A percentile compares a stretch with the other conserved stretches of the same genome.
Evolutionary conservation across 2,113 vertebrate genomes (phyloP).

Genomic region (Tupaia tana): DNA sequence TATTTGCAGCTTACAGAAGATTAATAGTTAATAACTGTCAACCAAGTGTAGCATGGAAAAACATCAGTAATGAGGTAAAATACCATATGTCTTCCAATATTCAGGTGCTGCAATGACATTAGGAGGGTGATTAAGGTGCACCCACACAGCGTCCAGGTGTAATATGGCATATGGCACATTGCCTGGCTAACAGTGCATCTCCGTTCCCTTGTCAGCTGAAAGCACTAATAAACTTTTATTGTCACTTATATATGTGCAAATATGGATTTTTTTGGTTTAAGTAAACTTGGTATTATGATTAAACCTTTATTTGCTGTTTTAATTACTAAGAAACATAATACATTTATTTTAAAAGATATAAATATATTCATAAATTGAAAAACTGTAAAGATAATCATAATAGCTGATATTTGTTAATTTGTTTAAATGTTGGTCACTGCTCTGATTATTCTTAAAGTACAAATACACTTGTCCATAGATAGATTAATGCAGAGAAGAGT

Average conservation of each 20-base stretch:
- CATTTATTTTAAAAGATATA: background rate
- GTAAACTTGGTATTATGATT: background rate
- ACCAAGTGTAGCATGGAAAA: constrained; percentile 58
- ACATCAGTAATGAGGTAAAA: constrained; percentile 52
- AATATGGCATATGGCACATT: constrained; percentile 73
- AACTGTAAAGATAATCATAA: background rate
- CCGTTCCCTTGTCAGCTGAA: constrained; percentile 60
- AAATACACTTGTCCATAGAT: background rate
- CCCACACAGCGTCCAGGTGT: constrained; percentile 72
- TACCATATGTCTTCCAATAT: constrained; percentile 78
- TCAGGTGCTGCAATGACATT: constrained; percentile 66
- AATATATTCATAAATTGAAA: background rate
- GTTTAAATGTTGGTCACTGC: background rate
- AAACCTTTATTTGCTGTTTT: background rate
- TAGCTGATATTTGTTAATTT: background rate
- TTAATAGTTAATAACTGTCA: constrained; percentile 60
- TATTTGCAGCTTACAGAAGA: constrained; percentile 36
- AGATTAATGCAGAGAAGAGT: background rate
- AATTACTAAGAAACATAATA: background rate
- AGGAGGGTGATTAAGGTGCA: constrained; percentile 73
- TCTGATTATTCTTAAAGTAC: background rate
- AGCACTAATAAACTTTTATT: constrained; percentile 61
- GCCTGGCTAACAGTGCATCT: constrained; percentile 75
- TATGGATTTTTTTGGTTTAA: background rate
- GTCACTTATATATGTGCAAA: constrained; percentile 1